These are phyloP conservation scores for Lepidonotus clava DNA, from an alignment of 2,888 invertebrate genomes.

Conservation along the genomic window DNA sequence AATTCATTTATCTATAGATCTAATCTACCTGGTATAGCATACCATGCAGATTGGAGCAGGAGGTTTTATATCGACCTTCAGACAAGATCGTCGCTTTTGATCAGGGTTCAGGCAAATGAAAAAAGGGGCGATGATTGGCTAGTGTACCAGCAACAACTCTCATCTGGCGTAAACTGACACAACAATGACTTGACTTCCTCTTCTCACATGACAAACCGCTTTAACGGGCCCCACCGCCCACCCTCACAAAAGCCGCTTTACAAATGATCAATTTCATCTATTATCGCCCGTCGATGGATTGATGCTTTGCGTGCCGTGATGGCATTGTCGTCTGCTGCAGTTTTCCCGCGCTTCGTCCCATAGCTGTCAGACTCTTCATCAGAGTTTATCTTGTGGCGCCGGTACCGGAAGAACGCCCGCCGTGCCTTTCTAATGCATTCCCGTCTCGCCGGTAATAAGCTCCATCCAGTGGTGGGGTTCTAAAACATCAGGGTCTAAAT, in stretches of 20 bases:
- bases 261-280: slow-evolving; percentile 9
- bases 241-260: background rate
- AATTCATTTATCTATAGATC: too few relatives aligned
- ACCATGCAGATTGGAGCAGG: too few relatives aligned
- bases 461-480: background rate
- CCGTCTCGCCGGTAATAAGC: background rate
- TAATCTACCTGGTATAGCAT: too few relatives aligned
- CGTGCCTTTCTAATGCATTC: background rate
- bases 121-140: background rate
- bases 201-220: background rate
- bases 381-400: background rate
- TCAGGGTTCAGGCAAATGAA: too few relatives aligned
- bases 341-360: background rate
- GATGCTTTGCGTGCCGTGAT: background rate
- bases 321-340: background rate
- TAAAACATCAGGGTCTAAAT: background rate
- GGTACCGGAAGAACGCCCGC: background rate
- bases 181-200: background rate
- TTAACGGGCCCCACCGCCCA: background rate
- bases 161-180: slow-evolving; percentile 1
- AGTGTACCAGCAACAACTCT: background rate
- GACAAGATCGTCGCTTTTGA: too few relatives aligned
- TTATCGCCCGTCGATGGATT: background rate
- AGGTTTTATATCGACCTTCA: too few relatives aligned
- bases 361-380: slow-evolving; percentile 18